Evolutionary conservation across 2,888 invertebrate genomes (phyloP), one percentile per base, ranked within the genome.

Genomic region (Mythimna ferrago): DNA sequence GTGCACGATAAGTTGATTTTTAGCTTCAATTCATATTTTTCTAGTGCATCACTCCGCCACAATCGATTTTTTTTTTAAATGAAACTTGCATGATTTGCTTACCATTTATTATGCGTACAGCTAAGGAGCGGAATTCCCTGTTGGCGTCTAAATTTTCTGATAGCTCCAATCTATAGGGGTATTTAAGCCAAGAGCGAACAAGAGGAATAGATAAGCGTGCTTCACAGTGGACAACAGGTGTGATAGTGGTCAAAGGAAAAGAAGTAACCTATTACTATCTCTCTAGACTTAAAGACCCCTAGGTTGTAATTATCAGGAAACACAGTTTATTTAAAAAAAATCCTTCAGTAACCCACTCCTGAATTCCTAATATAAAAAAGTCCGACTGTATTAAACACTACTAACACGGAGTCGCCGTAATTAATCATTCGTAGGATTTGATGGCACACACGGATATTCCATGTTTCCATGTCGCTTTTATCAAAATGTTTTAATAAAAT

Each of bases 11-110:
- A 75, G 60, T 74, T 73, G 78, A 83, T 85, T 79, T 64, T 73
- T 74, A 69, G 54, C 60, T 80, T 81, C 75, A 82, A 85, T 81
- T 75, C 78, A 81, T 66, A 76, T 53, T 73, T 75, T 73, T 79
- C 60, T 51, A 82, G 71, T 65, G 74, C 62, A 65, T 73, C 65
- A 81, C 66, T 73, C 16, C 53, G n/a, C 57, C 56, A 58, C 44
- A 58, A 68, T 66, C 21, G 26, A 14, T 65, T 77, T 64, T 44
- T n/a, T 0, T 57, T 4, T 60, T 7, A 60, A 56, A 66, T 38
- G 5, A 48, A 69, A 58, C 32, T 57, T 57, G 11, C 21, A 21
- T 66, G 63, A 60, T 57, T 66, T 53, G 38, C 26, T 66, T 21
- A 38, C 5, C 11, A 48, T 19, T 48, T 6, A 48, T 48, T 48